Conservation (phyloP, 2,113 vertebrate species). For the Microtus richardsoni region DNA sequence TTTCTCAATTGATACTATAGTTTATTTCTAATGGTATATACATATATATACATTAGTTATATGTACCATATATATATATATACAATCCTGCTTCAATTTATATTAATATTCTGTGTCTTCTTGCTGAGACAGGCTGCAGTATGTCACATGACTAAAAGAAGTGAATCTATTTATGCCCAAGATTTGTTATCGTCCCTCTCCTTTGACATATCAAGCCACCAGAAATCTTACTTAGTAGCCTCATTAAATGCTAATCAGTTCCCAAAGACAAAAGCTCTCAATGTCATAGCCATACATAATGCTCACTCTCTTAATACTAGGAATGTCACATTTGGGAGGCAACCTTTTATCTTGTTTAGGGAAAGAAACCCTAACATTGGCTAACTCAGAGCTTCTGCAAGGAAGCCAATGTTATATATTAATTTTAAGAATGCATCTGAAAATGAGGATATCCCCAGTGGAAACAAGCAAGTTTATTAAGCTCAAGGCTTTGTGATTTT, state of each 20-base stretch:
- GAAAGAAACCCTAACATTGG: neutral
- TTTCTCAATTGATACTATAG: neutral
- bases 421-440: neutral
- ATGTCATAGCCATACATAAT: neutral
- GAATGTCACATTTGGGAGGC: neutral
- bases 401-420: neutral
- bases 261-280: neutral
- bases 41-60: no score
- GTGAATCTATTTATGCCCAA: neutral
- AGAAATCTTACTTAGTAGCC: neutral
- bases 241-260: neutral
- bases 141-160: neutral
- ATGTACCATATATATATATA: rapidly evolving
- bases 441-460: neutral
- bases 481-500: constrained; percentile 1
- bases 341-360: neutral
- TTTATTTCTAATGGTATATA: neutral
- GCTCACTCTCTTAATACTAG: neutral
- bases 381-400: neutral
- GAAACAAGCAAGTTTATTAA: constrained; percentile 12
- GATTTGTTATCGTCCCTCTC: no score
- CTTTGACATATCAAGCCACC: neutral
- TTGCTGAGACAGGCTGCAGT: neutral
- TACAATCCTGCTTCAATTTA: neutral
- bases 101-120: neutral